A percentile compares a stretch with the other conserved stretches of the same genome.
Evolutionary conservation across 2,797 vertebrate species (phyloP).

Genomic region (Gymnothorax javanicus): DNA sequence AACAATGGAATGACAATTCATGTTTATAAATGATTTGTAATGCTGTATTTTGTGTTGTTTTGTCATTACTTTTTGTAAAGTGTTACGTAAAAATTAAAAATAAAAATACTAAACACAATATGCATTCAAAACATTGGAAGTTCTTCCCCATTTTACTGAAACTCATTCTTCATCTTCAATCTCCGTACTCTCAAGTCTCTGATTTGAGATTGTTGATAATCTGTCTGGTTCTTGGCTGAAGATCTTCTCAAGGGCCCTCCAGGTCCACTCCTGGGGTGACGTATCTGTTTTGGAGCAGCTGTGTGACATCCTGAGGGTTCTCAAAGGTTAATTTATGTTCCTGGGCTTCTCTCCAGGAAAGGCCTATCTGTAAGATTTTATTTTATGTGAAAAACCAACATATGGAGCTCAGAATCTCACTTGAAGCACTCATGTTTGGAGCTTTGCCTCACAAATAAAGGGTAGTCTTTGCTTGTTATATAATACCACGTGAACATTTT

Average conservation of each 20-base stretch:
- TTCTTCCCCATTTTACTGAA: too few species aligned
- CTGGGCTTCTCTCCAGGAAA: neutral
- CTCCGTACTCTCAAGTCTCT: neutral
- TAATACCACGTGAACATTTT: too few species aligned
- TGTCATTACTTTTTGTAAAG: too few species aligned
- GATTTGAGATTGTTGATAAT: neutral
- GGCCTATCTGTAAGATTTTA: neutral
- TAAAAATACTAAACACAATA: too few species aligned
- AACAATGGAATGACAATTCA: too few species aligned
- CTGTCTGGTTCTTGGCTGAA: neutral
- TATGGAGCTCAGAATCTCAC: neutral
- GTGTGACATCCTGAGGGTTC: neutral
- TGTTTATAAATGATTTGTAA: too few species aligned
- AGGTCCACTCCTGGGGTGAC: neutral
- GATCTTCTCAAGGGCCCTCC: neutral
- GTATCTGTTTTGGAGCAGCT: neutral
- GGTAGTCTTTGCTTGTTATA: neutral
- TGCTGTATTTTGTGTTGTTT: too few species aligned
- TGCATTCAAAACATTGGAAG: too few species aligned
- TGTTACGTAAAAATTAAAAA: too few species aligned
- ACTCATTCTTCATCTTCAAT: neutral
- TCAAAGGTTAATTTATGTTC: neutral
- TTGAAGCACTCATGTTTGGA: neutral
- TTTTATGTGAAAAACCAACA: neutral
- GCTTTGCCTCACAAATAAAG: neutral